Base-by-base conservation (phyloP, 2,888 invertebrate species). In the Ophioninae sp. region DNA sequence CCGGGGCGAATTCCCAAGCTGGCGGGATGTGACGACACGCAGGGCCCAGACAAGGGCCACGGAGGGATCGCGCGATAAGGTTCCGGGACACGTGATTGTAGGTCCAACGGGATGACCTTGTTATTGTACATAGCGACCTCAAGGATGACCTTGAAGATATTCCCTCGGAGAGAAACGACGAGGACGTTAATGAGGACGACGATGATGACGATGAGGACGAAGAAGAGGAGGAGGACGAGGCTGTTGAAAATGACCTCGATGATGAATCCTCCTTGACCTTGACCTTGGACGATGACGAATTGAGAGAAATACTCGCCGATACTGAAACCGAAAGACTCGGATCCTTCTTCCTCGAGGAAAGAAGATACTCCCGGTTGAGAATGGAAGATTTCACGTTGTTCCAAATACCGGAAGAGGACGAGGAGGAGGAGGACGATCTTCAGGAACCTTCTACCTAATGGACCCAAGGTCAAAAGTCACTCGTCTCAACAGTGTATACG, bases 1-100 rank as follows among this genome's bases (percentile, higher is more conserved):
- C 87, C 76, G 89, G 87, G 73, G 87, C 83, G 68, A 84, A 84
- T 75, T 86, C 87, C 5, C 86, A 87, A 22, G 71, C 88, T 0
- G 86, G 89, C 22, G 91, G 91, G 74, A 92, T 91, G 87, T 92
- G 92, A 92, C 92, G 91, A 84, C 89, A 90, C 87, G 88, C 91
- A 74, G 89, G 90, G 91, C 89, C 92, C 89, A 91, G 90, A 68
- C 59, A 89, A 74, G 92, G 92, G 88, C 92, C 92, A 76, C 88
- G 90, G 63, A 87, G 92, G 51, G 92, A 91, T 44, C 87, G 91
- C 39, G 91, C 91, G 20, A 92, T 92, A 79, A 90, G 92, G 74
- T 92, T 92, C 73, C 91, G 91, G 58, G 91, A 92, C 79, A 90
- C 92, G 90, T 92, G 91, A 92, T 91, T 90, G 83, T 89, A 89